Base-by-base conservation (phyloP, 1,140 invertebrate species). In the Drosophila oshimai region DNA sequence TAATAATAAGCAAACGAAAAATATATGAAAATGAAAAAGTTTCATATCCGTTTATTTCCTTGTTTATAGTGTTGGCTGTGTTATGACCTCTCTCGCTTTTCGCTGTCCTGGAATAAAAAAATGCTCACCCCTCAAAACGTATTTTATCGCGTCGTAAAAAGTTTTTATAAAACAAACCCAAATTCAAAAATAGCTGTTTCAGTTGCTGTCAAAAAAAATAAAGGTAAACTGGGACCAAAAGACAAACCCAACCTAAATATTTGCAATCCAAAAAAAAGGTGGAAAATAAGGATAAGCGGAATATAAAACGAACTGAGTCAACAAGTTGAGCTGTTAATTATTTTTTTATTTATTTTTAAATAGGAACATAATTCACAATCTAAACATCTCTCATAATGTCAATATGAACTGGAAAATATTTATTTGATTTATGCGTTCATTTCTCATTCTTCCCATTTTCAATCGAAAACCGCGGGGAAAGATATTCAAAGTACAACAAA, bases 101-200 rank as follows among this genome's bases (percentile, higher is more conserved):
- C 33, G 24, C 12, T 13, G 17, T 36, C 20, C n/a, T 10, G n/a
- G 4, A 0, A 7, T 12, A 3, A 22, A 41, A 41, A 41, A 41
- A 41, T 41, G 4, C n/a, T 22, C 24, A 18, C 13, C 17, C 28
- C 44, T 34, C 24, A 33, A 34, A 55, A 68, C 26, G 18, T 13
- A 45, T 68, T 68, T 68, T 53, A 68, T 68, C 7, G 64, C 31
- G 31, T 24, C 62, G 18, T 68, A 68, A 68, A 67, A 68, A 68
- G 34, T 29, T 60, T 41, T 37, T 36, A 68, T 68, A 36, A 37
- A 53, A 29, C 24, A 46, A 61, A 41, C 13, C 33, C 13, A 20
- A 33, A 53, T 10, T 24, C 4, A 31, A 20, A 39, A 51, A 39
- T 26, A 37, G 18, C 17, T 9, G 45, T 64, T 64, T n/a, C 22